Base-by-base conservation (phyloP, 2,797 vertebrate genomes). In the Lateolabrax maculatus region DNA sequence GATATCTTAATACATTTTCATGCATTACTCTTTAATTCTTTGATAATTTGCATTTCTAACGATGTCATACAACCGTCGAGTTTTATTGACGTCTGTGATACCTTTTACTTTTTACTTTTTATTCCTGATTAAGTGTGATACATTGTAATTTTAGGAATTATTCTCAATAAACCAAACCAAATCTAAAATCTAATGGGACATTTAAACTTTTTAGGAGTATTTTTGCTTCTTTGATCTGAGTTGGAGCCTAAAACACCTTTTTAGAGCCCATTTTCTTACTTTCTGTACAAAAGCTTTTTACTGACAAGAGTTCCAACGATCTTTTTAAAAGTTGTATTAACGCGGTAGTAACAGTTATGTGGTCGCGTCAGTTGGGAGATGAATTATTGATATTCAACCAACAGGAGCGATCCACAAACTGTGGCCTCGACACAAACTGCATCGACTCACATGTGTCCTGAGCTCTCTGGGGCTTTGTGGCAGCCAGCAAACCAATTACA, bases 391-490 rank as follows among this genome's bases (percentile, higher is more conserved):
- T n/a, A 51, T 13, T 21, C 19, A 5, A 27, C 36, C 43, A 66
- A 23, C 23, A 23, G 46, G 5, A 39, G 23, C 11, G 10, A 31
- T 21, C 3, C 7, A 49, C 27, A 23, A 58, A 27, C 68, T 36
- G 65, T 11, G 55, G 25, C 12, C 23, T 34, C 15, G 18, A 36
- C 34, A 60, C 23, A 75, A 60, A 29, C 60, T n/a, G 39, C 48
- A 75, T 51, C 23, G 27, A 75, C 25, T 60, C 46, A 3, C 71
- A 9, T 13, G 8, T 12, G 31, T 21, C 8, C 48, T 5, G 23
- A 64, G 53, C 63, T 79, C 68, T 79, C 83, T 6, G 46, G 73
- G n/a, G 79, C 46, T 70, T 72, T 67, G 51, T 43, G 79, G 65
- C 8, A 3, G 46, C 61, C 46, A 71, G 49, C 61, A 34, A 69